Evolutionary conservation across 2,888 invertebrate species (phyloP), one percentile per base, ranked within the genome.

Genomic region (Nephrocerus scutellatus): DNA sequence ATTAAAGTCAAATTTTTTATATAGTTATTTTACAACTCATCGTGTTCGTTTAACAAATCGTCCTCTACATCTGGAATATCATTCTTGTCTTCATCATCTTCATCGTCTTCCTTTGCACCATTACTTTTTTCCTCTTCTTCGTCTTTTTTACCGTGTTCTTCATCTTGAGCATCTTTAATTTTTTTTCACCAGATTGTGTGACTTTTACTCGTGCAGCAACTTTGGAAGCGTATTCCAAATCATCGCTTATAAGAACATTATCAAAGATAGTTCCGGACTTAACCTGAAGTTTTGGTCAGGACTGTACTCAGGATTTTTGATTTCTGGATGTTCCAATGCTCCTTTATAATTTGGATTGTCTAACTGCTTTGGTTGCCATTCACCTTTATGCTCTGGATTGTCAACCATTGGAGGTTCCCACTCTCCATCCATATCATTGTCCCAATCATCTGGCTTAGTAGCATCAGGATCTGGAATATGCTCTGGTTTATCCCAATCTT

Each of bases 331-430:
- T 38, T 91, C 75, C 96, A 95, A 96, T 14, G 81, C 74, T 42
- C 92, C 88, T 60, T 93, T 95, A 79, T 91, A 96, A 12, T 82
- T 82, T 7, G 95, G 93, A 73, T 96, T 96, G 70, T 92, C 90
- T 60, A 96, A 92, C 72, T 93, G 90, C 65, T 91, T 91, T 44
- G 95, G 91, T 63, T 85, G 82, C 95, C 95, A 96, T 66, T 90
- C 90, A 36, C 93, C 91, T 74, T 96, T 95, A 80, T 83, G 96
- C 41, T 92, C 92, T 19, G 95, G 95, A 74, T 96, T 96, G 70
- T 95, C 93, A 58, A 96, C 90, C 84, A 88, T 86, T 45, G 95
- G 91, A 35, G 95, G 89, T 70, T 96, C 95, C 95, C 95, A 96
- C 73, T 96, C 93, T 21, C 95, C 90, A 67, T 92, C 90, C 88